phyloP scores from a whole-genome alignment of 2,888 invertebrate genomes.

The Dynastes maya region DNA sequence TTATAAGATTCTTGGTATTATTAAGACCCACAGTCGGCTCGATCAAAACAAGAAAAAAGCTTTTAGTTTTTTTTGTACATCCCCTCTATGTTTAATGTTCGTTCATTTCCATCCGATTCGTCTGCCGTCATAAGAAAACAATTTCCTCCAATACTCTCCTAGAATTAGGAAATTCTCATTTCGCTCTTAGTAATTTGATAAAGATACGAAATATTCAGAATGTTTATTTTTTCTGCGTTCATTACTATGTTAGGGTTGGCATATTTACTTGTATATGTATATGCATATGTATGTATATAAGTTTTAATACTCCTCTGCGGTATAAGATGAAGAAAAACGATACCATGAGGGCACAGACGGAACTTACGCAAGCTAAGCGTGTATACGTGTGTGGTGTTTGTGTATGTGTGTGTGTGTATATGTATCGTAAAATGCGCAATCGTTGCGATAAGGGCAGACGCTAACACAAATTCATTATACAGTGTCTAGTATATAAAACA shows the following conservation, averaged over 20 bases:
- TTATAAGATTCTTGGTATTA: background rate
- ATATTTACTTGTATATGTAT: background rate
- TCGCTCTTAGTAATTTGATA: constrained; percentile 45
- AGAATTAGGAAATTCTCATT: constrained; percentile 43
- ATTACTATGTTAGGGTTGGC: constrained; percentile 36
- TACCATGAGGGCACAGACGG: background rate
- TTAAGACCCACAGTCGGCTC: background rate
- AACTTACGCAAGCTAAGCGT: background rate
- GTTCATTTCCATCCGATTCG: constrained; percentile 25
- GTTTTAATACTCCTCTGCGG: constrained; percentile 29
- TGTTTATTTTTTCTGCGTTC: constrained; percentile 38
- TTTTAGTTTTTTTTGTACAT: background rate
- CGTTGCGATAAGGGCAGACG: constrained; percentile 60
- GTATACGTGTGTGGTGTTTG: constrained; percentile 4
- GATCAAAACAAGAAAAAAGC: constrained; percentile 7
- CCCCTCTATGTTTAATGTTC: constrained; percentile 17
- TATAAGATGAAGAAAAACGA: constrained; percentile 38
- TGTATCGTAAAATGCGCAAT: constrained; percentile 53
- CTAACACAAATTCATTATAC: constrained; percentile 70
- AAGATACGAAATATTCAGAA: constrained; percentile 43
- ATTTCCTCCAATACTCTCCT: constrained; percentile 29
- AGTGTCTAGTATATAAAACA: constrained; percentile 70
- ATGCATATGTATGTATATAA: constrained; percentile 24
- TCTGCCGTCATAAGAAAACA: constrained; percentile 34
- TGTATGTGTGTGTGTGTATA: constrained; percentile 35